Percentiles rank a stretch among this genome's conserved stretches.
These are phyloP conservation scores for Lepilemur septentrionalis DNA, from an alignment of 2,797 vertebrate genomes.

Conservation along the genomic window DNA sequence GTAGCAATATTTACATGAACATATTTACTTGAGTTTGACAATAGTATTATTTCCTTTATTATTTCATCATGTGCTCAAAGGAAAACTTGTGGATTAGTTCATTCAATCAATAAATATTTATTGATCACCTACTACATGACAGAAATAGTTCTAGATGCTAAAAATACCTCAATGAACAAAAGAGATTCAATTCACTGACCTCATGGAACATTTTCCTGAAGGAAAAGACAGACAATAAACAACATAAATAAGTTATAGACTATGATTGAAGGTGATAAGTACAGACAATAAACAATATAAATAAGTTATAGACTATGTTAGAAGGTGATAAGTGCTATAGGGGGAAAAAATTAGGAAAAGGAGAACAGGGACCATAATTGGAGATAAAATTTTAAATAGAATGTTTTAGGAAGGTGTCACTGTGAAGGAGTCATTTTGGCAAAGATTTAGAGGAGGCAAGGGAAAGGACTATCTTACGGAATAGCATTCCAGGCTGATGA, in stretches of 20 bases:
- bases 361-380: neutral
- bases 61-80: neutral
- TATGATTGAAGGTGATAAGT: neutral
- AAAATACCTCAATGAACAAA: neutral
- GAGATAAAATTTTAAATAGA: neutral
- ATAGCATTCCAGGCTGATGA: neutral
- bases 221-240: neutral
- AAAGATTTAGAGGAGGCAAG: neutral
- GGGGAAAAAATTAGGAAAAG: neutral
- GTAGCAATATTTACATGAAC: neutral
- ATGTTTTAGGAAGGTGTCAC: neutral
- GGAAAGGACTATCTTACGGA: neutral
- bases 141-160: neutral
- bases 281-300: neutral
- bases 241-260: neutral
- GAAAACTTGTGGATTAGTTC: neutral
- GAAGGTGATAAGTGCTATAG: neutral
- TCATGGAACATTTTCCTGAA: neutral
- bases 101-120: neutral
- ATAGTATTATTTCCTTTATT: neutral
- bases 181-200: neutral
- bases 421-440: neutral
- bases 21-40: neutral
- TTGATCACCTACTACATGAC: neutral
- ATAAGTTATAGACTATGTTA: neutral